These are phyloP conservation scores for Platerodrilus igneus DNA, from an alignment of 2,888 invertebrate species.

Conservation along the genomic window DNA sequence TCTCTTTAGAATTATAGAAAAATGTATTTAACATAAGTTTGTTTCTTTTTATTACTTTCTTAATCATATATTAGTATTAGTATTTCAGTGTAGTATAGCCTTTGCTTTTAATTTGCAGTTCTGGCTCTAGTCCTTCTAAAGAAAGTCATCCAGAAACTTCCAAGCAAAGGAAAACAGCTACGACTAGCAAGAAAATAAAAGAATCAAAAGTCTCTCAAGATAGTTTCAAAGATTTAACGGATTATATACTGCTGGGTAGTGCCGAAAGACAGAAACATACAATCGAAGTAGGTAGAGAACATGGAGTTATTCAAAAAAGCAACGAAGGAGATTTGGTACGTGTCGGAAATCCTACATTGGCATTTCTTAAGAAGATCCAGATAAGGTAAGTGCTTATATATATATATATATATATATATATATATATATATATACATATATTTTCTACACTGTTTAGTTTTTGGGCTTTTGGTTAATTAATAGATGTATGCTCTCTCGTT, in stretches of 20 bases:
- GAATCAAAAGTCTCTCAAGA: conserved; percentile 53
- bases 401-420: too few species aligned
- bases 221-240: conserved; percentile 58
- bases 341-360: conserved; percentile 66
- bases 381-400: conserved; percentile 43
- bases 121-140: conserved; percentile 46
- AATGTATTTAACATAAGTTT: too few species aligned
- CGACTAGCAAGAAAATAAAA: conserved; percentile 28
- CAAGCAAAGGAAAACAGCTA: conserved; percentile 6
- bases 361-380: conserved; percentile 57
- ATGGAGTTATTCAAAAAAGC: conserved; percentile 49
- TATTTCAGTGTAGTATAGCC: too few species aligned
- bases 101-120: too few species aligned
- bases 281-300: conserved; percentile 51
- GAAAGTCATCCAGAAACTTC: conserved; percentile 41
- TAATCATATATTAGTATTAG: too few species aligned
- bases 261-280: conserved; percentile 51
- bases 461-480: too few species aligned
- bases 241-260: conserved; percentile 51
- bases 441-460: too few species aligned
- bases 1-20: too few species aligned
- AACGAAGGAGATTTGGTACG: conserved; percentile 53
- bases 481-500: too few species aligned
- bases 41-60: too few species aligned
- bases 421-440: too few species aligned